These are phyloP conservation scores for Zalophus californianus DNA, from an alignment of 2,797 vertebrate genomes.

Conservation along the genomic window DNA sequence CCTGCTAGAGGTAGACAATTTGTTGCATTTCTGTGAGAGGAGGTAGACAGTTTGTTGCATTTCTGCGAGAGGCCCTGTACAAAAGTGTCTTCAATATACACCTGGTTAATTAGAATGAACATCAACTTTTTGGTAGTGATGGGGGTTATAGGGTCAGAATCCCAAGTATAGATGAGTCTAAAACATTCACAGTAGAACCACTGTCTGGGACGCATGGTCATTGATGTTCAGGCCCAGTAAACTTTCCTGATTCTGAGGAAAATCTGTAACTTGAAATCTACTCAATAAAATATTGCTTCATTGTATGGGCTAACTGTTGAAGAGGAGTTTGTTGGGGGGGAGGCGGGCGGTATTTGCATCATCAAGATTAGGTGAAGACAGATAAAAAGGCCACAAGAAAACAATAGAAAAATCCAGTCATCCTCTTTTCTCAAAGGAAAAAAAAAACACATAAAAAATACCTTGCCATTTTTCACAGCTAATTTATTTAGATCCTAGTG, in stretches of 20 bases:
- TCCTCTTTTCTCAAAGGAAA: neutral
- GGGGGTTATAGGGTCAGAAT: neutral
- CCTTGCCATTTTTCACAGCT: neutral
- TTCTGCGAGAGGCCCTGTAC: neutral
- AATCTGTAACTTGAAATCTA: neutral
- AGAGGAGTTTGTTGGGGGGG: neutral
- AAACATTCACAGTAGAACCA: neutral
- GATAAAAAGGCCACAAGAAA: conserved; percentile 10
- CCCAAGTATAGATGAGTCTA: neutral
- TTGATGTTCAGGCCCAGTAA: neutral
- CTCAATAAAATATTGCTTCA: neutral
- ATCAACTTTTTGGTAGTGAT: neutral
- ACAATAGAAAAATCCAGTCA: neutral
- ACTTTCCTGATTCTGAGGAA: neutral
- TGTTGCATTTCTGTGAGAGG: neutral
- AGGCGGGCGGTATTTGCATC: neutral
- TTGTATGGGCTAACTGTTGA: neutral
- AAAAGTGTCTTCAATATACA: neutral
- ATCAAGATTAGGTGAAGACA: neutral
- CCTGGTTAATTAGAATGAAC: neutral
- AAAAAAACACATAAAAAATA: neutral
- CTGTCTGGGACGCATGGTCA: neutral
- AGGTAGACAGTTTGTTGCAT: neutral
- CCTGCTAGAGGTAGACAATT: neutral
- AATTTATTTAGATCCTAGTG: neutral